These are phyloP conservation scores for Merops nubicus DNA, from an alignment of 2,113 vertebrate genomes.

Conservation along the genomic window DNA sequence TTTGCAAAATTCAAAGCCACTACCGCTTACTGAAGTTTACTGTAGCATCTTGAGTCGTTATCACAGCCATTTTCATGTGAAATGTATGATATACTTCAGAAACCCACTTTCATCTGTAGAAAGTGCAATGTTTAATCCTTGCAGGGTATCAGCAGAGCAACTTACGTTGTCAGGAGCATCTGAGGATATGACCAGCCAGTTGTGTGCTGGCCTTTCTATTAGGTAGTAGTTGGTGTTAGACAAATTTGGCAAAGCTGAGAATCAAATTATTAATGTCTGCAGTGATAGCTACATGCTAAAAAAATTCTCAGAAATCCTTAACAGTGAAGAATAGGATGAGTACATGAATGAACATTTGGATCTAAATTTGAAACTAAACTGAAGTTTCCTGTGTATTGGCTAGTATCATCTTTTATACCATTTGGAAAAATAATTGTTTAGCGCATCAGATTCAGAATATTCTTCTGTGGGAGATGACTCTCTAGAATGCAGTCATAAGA, in stretches of 20 bases:
- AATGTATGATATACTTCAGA: neutral
- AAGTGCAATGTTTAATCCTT: neutral
- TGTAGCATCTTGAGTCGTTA: neutral
- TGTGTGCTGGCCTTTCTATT: neutral
- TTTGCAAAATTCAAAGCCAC: constrained; percentile 3
- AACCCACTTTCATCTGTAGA: neutral
- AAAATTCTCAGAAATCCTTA: neutral
- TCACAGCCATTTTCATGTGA: neutral
- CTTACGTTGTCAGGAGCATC: neutral
- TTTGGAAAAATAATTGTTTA: neutral
- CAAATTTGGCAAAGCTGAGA: neutral
- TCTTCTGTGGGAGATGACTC: neutral
- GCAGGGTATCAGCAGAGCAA: neutral
- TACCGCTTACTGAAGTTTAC: neutral
- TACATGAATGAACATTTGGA: neutral
- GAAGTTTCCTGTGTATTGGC: neutral
- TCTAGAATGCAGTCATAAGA: neutral
- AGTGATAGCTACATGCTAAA: neutral
- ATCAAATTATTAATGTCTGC: neutral
- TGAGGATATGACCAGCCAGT: neutral
- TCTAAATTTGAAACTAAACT: neutral
- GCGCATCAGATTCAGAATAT: neutral
- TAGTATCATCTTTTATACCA: neutral
- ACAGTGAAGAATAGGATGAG: neutral
- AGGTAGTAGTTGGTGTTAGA: neutral